Evolutionary conservation across 2,113 vertebrate species (phyloP), one percentile per base, ranked within the genome.

Genomic region (Pollachius pollachius): DNA sequence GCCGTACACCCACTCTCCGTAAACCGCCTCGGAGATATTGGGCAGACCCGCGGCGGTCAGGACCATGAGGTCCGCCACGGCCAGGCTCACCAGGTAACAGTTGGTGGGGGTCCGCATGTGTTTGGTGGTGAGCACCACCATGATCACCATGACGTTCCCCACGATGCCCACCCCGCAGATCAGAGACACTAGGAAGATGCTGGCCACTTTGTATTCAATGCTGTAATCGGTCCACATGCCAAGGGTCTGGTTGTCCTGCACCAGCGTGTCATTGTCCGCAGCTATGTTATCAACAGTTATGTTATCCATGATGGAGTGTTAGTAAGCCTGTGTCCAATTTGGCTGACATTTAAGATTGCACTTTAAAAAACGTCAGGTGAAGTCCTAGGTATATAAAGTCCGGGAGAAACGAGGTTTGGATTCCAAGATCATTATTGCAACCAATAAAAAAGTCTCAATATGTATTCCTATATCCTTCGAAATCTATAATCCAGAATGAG

Each of bases 41-140:
- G 97, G 97, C 6, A 99, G 92, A 67, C 97, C 97, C 3, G 97
- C 97, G 8, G 96, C 96, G 30, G 94, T 95, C 67, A 99, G 88
- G 4, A 99, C 97, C 93, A 94, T 96, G 74, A 99, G 94, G 80
- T 99, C 97, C 7, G 97, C 97, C 3, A 93, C 89, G 0, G 97
- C 97, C 78, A 99, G 91, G 30, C 97, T 99, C 89, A 99, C 97
- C 87, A 99, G 90, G 64, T 99, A 99, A 82, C 96, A 98, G 91
- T 99, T 99, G 2, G 97, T 99, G 73, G 97, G 97, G 15, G 96
- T 99, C 78, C 97, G 94, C 97, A 99, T 99, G 87, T 98, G 96
- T 74, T 97, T 98, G 73, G 96, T 98, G 80, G 95, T 96, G 75
- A 98, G 92, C 6, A 99, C 96, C 83, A 98, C 97, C 74, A 98